These are phyloP conservation scores for Charanyca ferruginea DNA, from an alignment of 2,888 invertebrate species.

Conservation along the genomic window DNA sequence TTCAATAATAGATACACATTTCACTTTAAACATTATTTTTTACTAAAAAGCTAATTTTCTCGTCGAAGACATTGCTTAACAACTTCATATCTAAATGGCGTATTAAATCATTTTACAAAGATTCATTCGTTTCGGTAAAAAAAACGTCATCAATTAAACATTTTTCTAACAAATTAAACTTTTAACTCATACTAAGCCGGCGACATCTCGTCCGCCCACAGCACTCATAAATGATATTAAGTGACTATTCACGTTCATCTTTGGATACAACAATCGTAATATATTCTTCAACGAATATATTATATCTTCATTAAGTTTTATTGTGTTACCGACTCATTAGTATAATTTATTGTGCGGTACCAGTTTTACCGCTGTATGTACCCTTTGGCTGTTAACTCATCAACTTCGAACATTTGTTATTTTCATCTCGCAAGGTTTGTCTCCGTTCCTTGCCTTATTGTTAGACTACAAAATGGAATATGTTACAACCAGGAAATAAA, in stretches of 20 bases:
- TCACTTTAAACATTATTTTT: background rate
- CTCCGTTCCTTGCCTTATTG: conserved; percentile 13
- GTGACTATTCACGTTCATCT: conserved; percentile 53
- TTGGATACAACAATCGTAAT: conserved; percentile 65
- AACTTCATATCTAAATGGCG: conserved; percentile 16
- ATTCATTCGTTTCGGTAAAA: conserved; percentile 2
- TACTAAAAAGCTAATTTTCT: conserved; percentile 6
- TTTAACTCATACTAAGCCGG: conserved; percentile 38
- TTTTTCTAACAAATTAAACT: conserved; percentile 58
- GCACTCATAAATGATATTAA: conserved; percentile 52
- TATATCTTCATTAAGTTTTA: conserved; percentile 67
- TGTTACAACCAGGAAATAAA: conserved; percentile 22
- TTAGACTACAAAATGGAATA: conserved; percentile 16
- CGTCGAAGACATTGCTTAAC: background rate
- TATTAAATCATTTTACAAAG: conserved; percentile 24
- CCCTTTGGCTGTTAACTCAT: conserved; percentile 27
- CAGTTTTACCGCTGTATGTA: conserved; percentile 24
- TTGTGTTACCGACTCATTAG: conserved; percentile 66
- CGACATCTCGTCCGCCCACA: conserved; percentile 53
- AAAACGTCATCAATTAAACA: conserved; percentile 32
- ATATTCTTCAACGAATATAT: conserved; percentile 68
- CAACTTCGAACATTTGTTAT: conserved; percentile 17
- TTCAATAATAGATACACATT: too few species aligned
- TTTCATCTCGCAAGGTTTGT: conserved; percentile 17
- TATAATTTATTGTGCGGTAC: conserved; percentile 64